phyloP scores from a whole-genome alignment of 1,140 invertebrate species.

The Leguminivora glycinivorella region DNA sequence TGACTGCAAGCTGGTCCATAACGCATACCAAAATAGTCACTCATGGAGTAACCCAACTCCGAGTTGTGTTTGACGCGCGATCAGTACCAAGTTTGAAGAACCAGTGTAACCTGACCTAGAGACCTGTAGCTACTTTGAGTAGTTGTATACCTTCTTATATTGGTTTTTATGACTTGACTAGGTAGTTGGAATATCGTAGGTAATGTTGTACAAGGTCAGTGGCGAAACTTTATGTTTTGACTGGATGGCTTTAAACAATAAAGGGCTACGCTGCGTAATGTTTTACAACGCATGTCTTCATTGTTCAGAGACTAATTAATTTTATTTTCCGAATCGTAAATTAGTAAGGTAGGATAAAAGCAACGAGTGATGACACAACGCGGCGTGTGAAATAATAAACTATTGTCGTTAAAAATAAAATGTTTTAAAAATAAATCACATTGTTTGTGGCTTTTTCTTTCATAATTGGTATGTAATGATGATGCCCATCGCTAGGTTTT shows the following conservation, averaged over 20 bases:
- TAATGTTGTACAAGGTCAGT: slow-evolving; percentile 49
- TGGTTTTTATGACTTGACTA: background rate
- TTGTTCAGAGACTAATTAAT: slow-evolving; percentile 31
- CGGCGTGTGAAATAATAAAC: no score
- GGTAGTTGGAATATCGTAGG: no score
- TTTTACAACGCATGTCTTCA: slow-evolving; percentile 22
- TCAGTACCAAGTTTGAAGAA: background rate
- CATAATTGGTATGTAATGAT: no score
- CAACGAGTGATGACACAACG: no score
- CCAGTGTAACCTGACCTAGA: background rate
- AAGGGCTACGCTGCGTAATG: background rate
- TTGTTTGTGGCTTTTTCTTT: no score
- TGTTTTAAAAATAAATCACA: no score
- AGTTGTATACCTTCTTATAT: background rate
- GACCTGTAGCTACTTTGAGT: no score
- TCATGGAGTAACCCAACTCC: slow-evolving; percentile 24
- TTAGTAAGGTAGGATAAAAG: no score
- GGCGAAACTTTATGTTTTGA: slow-evolving; percentile 37
- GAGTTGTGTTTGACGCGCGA: background rate
- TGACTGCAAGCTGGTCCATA: slow-evolving; percentile 44
- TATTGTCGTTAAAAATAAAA: no score
- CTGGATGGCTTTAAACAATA: slow-evolving; percentile 33
- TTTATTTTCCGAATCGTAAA: background rate
- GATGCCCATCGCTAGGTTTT: no score
- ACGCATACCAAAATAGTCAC: slow-evolving; percentile 38